Conservation (phyloP, 2,888 invertebrate species). For the Diarsia brunnea region DNA sequence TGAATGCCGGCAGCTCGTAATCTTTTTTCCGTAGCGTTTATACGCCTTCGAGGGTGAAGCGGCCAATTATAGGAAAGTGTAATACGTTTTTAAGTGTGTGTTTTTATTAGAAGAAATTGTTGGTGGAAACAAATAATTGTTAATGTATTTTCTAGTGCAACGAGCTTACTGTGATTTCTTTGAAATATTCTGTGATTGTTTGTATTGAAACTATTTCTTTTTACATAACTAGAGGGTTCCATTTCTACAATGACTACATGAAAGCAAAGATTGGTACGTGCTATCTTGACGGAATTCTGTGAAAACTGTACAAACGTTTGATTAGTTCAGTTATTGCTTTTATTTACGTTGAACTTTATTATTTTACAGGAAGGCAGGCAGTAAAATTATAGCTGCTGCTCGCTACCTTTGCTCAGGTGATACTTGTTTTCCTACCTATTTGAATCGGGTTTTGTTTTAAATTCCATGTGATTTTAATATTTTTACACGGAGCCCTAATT, state of each 20-base stretch:
- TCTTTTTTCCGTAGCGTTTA: constrained; percentile 72
- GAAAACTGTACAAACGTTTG: background rate
- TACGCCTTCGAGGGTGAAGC: constrained; percentile 48
- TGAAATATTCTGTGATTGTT: background rate
- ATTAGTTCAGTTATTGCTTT: background rate
- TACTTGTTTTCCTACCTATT: too few species aligned
- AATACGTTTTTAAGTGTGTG: constrained; percentile 51
- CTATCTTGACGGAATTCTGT: background rate
- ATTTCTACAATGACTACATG: background rate
- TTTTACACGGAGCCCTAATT: too few species aligned
- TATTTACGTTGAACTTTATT: background rate
- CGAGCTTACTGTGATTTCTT: background rate
- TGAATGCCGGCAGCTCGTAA: constrained; percentile 80
- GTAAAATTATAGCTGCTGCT: background rate
- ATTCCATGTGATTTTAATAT: too few species aligned
- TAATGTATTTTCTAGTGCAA: background rate
- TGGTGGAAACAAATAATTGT: background rate
- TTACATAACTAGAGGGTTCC: background rate
- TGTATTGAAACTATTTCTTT: background rate
- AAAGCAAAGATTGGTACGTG: background rate
- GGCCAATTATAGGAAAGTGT: constrained; percentile 48
- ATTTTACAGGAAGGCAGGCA: background rate
- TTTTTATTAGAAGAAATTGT: constrained; percentile 5
- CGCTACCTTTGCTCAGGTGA: too few species aligned
- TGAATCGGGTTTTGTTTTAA: too few species aligned